Evolutionary conservation across 2,797 vertebrate genomes (phyloP), one percentile per base, ranked within the genome.

Genomic region (Loris lydekkerianus): DNA sequence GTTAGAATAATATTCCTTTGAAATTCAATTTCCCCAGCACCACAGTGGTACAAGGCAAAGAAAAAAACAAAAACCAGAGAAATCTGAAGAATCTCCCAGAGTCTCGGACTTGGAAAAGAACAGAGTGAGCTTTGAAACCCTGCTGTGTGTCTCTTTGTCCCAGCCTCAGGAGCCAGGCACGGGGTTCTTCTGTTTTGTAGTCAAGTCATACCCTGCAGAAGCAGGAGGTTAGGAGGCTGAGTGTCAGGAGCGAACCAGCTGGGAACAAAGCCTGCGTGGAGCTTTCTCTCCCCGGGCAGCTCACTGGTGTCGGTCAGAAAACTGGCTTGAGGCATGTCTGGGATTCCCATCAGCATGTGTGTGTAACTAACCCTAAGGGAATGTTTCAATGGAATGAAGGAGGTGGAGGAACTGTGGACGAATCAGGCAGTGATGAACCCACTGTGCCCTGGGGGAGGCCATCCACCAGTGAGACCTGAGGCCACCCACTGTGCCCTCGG

Each of bases 1-100:
- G 23, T 84, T 91, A 31, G 37, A 83, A 93, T 83, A 93, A 95
- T 80, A 81, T 34, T 75, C 43, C 78, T 93, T 94, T 75, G 87
- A 94, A 92, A 96, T 86, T 76, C 46, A 21, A 23, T 81, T 88
- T 96, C 49, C 49, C 5, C 11, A 91, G 65, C 53, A 85, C 37
- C 25, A 43, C 2, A 5, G 53, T 61, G 21, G 56, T 78, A 7
- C 27, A 21, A 60, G 60, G 81, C 27, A 20, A 88, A 89, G 43
- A 40, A 40, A 10, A 49, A 27, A 63, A 43, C 43, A 34, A 65
- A 88, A 72, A 72, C 37, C 67, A 58, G 49, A 53, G 46, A 46
- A 88, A 76, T 46, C 15, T 13, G 34, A 88, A 88, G 72, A 72
- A 60, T 86, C 18, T 29, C 29, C 86, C 10, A 25, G 6, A 3